Percentiles rank a stretch among this genome's conserved stretches.
Evolutionary conservation across 2,888 invertebrate species (phyloP).

Genomic region (Cryptophagus acutangulus): DNA sequence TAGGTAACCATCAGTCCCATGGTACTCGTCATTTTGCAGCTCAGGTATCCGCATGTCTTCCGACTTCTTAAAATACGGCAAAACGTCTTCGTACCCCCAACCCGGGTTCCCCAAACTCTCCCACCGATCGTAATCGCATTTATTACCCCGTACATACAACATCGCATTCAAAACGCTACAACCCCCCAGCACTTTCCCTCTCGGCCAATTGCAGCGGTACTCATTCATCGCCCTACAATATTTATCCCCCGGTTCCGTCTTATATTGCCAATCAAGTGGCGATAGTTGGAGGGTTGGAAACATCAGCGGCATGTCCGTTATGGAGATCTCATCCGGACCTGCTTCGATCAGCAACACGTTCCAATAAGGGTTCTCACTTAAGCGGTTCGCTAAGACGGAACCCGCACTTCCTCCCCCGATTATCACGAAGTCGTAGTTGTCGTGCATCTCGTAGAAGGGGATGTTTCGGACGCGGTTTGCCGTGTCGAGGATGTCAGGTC

Average conservation of each 20-base stretch:
- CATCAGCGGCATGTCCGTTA: constrained; percentile 67
- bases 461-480: constrained; percentile 57
- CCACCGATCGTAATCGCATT: constrained; percentile 81
- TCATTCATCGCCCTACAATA: constrained; percentile 67
- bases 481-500: constrained; percentile 68
- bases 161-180: constrained; percentile 84
- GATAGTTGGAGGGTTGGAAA: constrained; percentile 69
- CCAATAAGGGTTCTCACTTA: constrained; percentile 70
- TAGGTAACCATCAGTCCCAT: constrained; percentile 67
- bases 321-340: constrained; percentile 52
- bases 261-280: constrained; percentile 75
- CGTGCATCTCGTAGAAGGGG: constrained; percentile 51
- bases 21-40: constrained; percentile 57
- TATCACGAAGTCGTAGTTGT: constrained; percentile 72
- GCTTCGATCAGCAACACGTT: constrained; percentile 74
- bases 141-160: constrained; percentile 82
- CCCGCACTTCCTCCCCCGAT: constrained; percentile 82
- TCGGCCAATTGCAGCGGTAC: constrained; percentile 66
- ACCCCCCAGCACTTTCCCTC: constrained; percentile 76
- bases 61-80: constrained; percentile 74
- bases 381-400: constrained; percentile 69
- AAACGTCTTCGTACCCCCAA: constrained; percentile 72
- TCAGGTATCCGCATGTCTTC: constrained; percentile 71
- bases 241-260: constrained; percentile 62
- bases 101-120: constrained; percentile 65